A percentile compares a stretch with the other conserved stretches of the same genome.
phyloP scores from a whole-genome alignment of 2,113 vertebrate species.

The Pogonocichla stellata region DNA sequence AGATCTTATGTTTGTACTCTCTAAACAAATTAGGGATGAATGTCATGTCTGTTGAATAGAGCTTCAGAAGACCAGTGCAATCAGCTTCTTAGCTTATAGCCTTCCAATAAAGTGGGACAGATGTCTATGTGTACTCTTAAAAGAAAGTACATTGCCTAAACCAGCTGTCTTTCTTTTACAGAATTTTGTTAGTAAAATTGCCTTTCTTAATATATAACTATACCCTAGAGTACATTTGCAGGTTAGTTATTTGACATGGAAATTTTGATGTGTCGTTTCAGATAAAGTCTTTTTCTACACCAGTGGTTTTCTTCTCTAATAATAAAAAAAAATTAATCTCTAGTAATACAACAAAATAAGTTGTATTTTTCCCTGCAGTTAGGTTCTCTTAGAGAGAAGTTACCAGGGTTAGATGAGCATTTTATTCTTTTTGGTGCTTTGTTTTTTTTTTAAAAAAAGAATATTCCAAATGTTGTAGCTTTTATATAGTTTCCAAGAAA shows the following conservation, averaged over 20 bases:
- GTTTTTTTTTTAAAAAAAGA: not conserved
- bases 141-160: not conserved
- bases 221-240: not conserved
- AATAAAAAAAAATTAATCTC: not conserved
- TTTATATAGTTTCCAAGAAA: not conserved
- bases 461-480: not conserved
- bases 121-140: not conserved
- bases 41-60: not conserved
- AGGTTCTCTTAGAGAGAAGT: not conserved
- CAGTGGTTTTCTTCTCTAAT: not conserved
- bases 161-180: not conserved
- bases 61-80: not conserved
- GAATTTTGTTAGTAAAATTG: not conserved
- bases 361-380: not conserved
- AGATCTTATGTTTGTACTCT: not conserved
- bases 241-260: not conserved
- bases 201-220: not conserved
- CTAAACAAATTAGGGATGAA: not conserved
- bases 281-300: not conserved
- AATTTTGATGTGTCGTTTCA: slow-evolving; percentile 5
- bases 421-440: not conserved
- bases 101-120: not conserved
- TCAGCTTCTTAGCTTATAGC: not conserved
- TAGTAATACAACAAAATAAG: too few species aligned
- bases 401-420: not conserved